Base-by-base conservation (phyloP, 2,797 vertebrate species). In the Syngnathus acus region DNA sequence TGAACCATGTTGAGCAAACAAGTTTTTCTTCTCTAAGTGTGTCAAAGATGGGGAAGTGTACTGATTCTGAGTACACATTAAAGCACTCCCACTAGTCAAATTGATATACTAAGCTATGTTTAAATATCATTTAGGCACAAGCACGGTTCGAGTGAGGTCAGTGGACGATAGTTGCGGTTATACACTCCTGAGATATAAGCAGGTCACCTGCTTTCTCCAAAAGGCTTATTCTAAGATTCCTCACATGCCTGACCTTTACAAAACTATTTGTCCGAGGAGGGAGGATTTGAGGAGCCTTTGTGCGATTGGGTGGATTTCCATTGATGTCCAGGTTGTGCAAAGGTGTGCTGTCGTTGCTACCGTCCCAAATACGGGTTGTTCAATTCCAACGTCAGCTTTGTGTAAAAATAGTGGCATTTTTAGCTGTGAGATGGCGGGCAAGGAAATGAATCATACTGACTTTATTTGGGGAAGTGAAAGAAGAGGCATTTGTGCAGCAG, bases 211-310 rank as follows among this genome's bases (percentile, higher is more conserved):
- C 74, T 75, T 50, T 54, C 74, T 65, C 42, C 9, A 72, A 81
- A 32, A 80, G 81, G 72, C 82, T 82, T 79, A 80, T 72, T 65
- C 60, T 62, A 54, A 82, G 80, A 89, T 89, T 88, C 84, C 68
- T 80, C 66, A 71, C 86, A 90, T 89, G 84, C 88, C 78, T 71
- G 26, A 72, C 48, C 69, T 72, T 75, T 64, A 68, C 72, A 55
- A 71, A 81, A 62, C 75, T 69, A 69, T 79, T 78, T 71, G 71
- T 76, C 58, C 65, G 68, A 77, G 65, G 74, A 74, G 76, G 74
- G 48, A 45, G 59, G 71, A 82, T 74, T 83, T 65, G 79, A 57
- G 67, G 65, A 83, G 68, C 9, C 66, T 77, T 75, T 80, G 82
- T 87, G 63, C 66, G 61, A 67, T 62, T 4, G 67, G 8, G 64